phyloP scores from a whole-genome alignment of 2,888 invertebrate species.

The Habroteleia sp. region DNA sequence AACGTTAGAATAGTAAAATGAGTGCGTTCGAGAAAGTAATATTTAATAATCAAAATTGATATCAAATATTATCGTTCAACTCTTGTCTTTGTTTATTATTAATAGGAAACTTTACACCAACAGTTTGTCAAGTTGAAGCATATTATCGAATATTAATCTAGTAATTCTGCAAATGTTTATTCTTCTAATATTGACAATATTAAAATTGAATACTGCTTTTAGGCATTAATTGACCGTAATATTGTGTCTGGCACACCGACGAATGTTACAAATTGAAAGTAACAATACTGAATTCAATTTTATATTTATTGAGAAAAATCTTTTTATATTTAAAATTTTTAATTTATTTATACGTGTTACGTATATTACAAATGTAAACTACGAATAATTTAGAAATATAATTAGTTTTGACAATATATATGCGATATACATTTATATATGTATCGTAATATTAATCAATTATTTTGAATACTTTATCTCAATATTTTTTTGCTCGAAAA shows the following conservation, averaged over 20 bases:
- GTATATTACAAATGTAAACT: conserved; percentile 28
- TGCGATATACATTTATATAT: too few relatives aligned
- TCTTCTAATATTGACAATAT: conserved; percentile 30
- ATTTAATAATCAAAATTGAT: conserved; percentile 12
- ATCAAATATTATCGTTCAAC: conserved; percentile 19
- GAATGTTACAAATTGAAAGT: conserved; percentile 9
- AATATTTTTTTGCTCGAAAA: conserved; percentile 35
- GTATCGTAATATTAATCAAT: conserved; percentile 26
- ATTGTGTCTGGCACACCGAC: conserved; percentile 13
- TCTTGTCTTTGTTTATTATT: not conserved
- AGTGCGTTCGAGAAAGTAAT: not conserved
- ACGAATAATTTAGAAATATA: conserved; percentile 39
- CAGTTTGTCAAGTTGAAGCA: conserved; percentile 3
- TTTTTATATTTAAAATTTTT: too few relatives aligned
- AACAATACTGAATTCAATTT: conserved; percentile 3
- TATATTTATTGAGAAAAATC: too few relatives aligned
- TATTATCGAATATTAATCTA: conserved; percentile 21
- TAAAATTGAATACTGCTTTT: conserved; percentile 1
- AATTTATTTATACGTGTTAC: conserved; percentile 18
- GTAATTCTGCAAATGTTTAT: not conserved
- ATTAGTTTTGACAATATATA: conserved; percentile 23
- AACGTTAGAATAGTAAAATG: conserved; percentile 29
- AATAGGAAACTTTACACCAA: conserved; percentile 33
- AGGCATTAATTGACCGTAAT: conserved; percentile 34
- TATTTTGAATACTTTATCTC: conserved; percentile 13